Conservation (phyloP, 2,113 vertebrate species). For the Rhizomys pruinosus region DNA sequence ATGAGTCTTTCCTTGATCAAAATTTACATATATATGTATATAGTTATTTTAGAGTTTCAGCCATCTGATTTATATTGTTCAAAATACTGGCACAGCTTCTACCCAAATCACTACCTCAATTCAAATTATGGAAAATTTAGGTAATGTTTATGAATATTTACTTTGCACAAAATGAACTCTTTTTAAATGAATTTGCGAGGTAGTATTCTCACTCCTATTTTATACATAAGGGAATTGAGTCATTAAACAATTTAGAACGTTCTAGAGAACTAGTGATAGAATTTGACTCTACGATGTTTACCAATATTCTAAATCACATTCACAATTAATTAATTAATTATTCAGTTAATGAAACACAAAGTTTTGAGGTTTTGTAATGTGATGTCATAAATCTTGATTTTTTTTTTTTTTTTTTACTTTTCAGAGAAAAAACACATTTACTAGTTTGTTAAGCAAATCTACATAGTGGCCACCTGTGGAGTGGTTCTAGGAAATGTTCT, state of each 20-base stretch:
- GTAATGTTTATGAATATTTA: background rate
- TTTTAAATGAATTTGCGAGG: background rate
- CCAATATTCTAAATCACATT: background rate
- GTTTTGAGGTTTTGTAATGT: background rate
- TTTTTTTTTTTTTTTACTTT: conserved; percentile 3
- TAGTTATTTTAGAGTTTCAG: background rate
- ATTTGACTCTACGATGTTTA: background rate
- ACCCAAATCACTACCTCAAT: background rate
- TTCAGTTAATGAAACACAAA: background rate
- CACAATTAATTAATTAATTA: conserved; percentile 50
- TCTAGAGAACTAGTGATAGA: background rate
- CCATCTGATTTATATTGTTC: background rate
- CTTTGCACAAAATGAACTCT: too few relatives aligned
- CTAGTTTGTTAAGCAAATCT: background rate
- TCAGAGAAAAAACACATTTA: conserved; percentile 35
- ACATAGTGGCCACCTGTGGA: background rate
- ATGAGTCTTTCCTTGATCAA: background rate
- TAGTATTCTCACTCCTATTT: background rate
- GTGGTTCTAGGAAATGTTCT: background rate
- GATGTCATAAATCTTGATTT: conserved; percentile 27
- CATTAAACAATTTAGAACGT: background rate
- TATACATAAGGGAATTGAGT: background rate
- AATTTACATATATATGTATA: too few relatives aligned
- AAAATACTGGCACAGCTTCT: background rate
- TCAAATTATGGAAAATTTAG: background rate